Conservation (phyloP, 2,888 invertebrate species). For the Electrophaes corylata region DNA sequence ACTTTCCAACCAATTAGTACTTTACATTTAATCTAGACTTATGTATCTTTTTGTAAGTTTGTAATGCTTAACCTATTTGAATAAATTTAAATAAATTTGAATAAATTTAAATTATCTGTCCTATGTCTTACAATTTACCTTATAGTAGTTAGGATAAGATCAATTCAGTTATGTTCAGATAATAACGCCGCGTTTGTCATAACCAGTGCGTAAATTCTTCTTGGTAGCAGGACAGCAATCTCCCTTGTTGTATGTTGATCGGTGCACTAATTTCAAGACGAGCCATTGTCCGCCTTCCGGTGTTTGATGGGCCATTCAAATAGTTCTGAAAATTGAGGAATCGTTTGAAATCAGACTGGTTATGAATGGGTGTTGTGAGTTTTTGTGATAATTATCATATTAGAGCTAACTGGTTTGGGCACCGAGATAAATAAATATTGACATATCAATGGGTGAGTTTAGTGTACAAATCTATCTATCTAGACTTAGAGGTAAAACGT, state of each 20-base stretch:
- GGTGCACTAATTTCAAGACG: constrained; percentile 66
- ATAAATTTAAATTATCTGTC: too few relatives aligned
- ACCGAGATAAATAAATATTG: not conserved
- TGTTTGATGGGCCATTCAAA: constrained; percentile 49
- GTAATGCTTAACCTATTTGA: too few relatives aligned
- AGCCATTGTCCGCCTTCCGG: constrained; percentile 76
- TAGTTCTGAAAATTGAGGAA: constrained; percentile 23
- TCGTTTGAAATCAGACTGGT: constrained; percentile 12
- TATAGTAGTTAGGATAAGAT: too few relatives aligned
- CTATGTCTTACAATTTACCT: too few relatives aligned
- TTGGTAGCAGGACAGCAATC: constrained; percentile 40
- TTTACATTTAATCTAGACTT: too few relatives aligned
- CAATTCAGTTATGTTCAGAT: too few relatives aligned
- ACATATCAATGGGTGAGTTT: not conserved
- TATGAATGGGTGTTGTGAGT: constrained; percentile 36
- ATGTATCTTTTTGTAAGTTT: too few relatives aligned
- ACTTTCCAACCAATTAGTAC: too few relatives aligned
- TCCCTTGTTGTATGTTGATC: constrained; percentile 46
- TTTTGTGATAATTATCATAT: not conserved
- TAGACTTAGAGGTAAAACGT: too few relatives aligned
- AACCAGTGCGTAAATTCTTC: constrained; percentile 41
- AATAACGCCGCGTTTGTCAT: constrained; percentile 31
- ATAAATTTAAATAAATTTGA: too few relatives aligned
- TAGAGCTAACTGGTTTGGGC: not conserved
- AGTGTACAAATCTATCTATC: not conserved